These are phyloP conservation scores for Ceratitis capitata DNA, from an alignment of 1,140 invertebrate species.

Conservation along the genomic window DNA sequence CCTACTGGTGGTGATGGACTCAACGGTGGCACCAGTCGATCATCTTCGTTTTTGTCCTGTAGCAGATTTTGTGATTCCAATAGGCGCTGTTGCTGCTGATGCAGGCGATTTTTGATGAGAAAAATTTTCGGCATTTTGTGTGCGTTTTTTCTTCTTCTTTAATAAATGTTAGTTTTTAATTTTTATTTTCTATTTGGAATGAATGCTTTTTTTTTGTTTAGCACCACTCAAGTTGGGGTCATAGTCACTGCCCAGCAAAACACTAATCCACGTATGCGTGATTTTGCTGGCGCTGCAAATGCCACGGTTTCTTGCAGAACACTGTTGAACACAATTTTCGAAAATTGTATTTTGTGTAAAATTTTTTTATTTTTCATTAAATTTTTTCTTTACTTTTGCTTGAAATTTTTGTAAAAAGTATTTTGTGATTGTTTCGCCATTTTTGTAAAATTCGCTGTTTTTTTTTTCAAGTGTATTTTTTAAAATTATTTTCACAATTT, in stretches of 20 bases:
- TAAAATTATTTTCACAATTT: not conserved
- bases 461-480: not conserved
- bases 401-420: not conserved
- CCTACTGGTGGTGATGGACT: constrained; percentile 54
- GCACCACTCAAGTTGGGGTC: not conserved
- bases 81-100: constrained; percentile 85
- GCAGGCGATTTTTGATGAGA: constrained; percentile 85
- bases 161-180: not conserved
- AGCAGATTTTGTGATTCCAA: constrained; percentile 80
- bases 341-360: not conserved
- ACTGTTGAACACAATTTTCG: not conserved
- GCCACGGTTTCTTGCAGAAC: not conserved
- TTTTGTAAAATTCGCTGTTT: constrained; percentile 2
- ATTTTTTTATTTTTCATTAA: not conserved
- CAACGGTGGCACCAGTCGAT: constrained; percentile 59
- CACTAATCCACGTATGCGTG: constrained; percentile 63
- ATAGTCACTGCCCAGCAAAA: constrained; percentile 50
- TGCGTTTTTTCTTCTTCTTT: not conserved
- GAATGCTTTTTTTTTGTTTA: not conserved
- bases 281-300: constrained; percentile 50
- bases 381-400: not conserved
- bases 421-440: not conserved
- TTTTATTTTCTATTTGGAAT: constrained; percentile 25
- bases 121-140: constrained; percentile 88
- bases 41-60: constrained; percentile 67